These are phyloP conservation scores for Papilio gigon DNA, from an alignment of 2,888 invertebrate species.

Conservation along the genomic window DNA sequence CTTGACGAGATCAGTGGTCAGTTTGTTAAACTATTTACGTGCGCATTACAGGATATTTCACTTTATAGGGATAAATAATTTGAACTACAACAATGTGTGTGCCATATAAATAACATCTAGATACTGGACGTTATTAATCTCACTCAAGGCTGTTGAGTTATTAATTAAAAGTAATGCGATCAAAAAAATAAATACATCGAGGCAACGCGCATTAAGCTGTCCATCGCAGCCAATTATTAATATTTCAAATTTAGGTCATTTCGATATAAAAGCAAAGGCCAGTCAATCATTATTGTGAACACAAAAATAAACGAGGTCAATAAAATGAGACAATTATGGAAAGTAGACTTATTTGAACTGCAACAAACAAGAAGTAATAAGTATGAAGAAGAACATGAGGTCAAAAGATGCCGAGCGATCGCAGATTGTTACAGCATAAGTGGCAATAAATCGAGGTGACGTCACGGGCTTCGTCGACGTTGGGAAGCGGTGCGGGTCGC, in stretches of 20 bases:
- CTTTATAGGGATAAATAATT: not conserved
- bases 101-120: not conserved
- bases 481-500: conserved; percentile 9
- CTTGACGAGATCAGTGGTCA: not conserved
- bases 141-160: conserved; percentile 24
- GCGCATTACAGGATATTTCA: not conserved
- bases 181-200: conserved; percentile 2
- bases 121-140: conserved; percentile 1
- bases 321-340: conserved; percentile 8
- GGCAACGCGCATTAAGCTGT: conserved; percentile 28
- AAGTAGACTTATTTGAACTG: not conserved
- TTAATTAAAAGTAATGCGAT: conserved; percentile 16
- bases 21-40: too few relatives aligned
- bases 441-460: conserved; percentile 35
- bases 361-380: not conserved
- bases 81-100: not conserved
- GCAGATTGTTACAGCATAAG: conserved; percentile 12
- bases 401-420: not conserved
- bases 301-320: conserved; percentile 16
- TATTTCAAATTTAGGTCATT: conserved; percentile 24
- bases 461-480: conserved; percentile 10
- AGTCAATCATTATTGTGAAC: conserved; percentile 16
- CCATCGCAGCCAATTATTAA: conserved; percentile 12
- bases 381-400: not conserved
- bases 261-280: conserved; percentile 14